phyloP scores from a whole-genome alignment of 2,797 vertebrate species.

The Lates japonicus region DNA sequence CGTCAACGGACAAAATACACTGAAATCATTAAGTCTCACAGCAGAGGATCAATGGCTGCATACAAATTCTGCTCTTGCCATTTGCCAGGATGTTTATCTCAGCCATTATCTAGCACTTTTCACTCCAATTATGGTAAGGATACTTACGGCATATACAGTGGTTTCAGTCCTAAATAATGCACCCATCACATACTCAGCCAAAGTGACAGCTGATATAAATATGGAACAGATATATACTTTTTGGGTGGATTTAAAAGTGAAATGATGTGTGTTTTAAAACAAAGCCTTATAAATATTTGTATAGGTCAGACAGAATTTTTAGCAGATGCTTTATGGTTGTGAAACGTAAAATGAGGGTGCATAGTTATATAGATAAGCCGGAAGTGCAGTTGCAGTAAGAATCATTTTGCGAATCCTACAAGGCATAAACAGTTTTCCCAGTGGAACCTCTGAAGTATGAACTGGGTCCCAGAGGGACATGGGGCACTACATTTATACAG shows the following conservation, averaged over 20 bases:
- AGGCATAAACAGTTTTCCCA: slow-evolving; percentile 54
- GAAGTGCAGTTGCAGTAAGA: slow-evolving; percentile 25
- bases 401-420: slow-evolving; percentile 53
- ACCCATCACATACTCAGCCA: slow-evolving; percentile 14
- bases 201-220: slow-evolving; percentile 28
- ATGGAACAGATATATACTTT: slow-evolving; percentile 12
- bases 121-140: slow-evolving; percentile 19
- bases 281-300: slow-evolving; percentile 13
- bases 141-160: slow-evolving; percentile 4
- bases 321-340: slow-evolving; percentile 11
- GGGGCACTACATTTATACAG: slow-evolving; percentile 70
- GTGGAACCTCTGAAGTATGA: slow-evolving; percentile 52
- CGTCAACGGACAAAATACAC: slow-evolving; percentile 49
- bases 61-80: slow-evolving; percentile 52
- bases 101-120: slow-evolving; percentile 31
- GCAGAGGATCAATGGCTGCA: slow-evolving; percentile 62
- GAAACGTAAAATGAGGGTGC: neutral
- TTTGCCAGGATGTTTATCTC: slow-evolving; percentile 51
- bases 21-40: slow-evolving; percentile 69
- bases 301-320: slow-evolving; percentile 19
- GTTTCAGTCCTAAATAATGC: slow-evolving; percentile 27
- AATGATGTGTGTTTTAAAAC: slow-evolving; percentile 22
- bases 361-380: slow-evolving; percentile 17
- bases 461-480: slow-evolving; percentile 50
- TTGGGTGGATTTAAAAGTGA: neutral